Evolutionary conservation across 2,888 invertebrate species (phyloP), one percentile per base, ranked within the genome.

Genomic region (Monoplex corrugatus): DNA sequence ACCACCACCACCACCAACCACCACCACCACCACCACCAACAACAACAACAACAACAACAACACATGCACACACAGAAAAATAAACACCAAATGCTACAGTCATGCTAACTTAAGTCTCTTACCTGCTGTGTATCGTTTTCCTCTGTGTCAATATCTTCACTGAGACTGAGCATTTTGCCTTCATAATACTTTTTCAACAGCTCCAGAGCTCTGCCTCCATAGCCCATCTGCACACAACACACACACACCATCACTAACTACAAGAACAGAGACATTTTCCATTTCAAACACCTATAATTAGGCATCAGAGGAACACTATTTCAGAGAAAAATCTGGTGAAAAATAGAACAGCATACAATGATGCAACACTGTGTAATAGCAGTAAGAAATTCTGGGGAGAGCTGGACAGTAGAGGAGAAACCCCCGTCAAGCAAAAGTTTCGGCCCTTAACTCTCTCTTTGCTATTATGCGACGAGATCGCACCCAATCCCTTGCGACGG

Each of bases 141-240:
- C 10, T 91, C 90, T 63, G 90, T 84, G 28, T 90, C 84, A n/a
- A 87, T 89, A 19, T 90, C 89, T 35, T 96, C 95, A 16, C 91
- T 91, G 83, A 96, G 91, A 89, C 91, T 95, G 75, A 94, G 93
- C 32, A 96, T 94, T 89, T 98, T 98, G 1, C 98, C 97, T 92
- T 98, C 97, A 95, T 98, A 99, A 96, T 99, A 99, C 88, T 98
- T 97, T 89, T 98, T 97, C 13, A 99, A 96, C 72, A 99, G 96
- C 90, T 97, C 97, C 8, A 99, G 95, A 0, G 99, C 99, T 89
- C 98, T 97, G 90, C 97, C 97, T 6, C 99, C 99, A 96, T 99
- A 99, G 0, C 99, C 99, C 99, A 99, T 99, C 98, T 98, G 68
- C 2, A 23, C n/a, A n/a, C 82, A 44, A 38, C 19, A 19, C 6